phyloP scores from a whole-genome alignment of 2,888 invertebrate species.

The Oxyscelio sp. region DNA sequence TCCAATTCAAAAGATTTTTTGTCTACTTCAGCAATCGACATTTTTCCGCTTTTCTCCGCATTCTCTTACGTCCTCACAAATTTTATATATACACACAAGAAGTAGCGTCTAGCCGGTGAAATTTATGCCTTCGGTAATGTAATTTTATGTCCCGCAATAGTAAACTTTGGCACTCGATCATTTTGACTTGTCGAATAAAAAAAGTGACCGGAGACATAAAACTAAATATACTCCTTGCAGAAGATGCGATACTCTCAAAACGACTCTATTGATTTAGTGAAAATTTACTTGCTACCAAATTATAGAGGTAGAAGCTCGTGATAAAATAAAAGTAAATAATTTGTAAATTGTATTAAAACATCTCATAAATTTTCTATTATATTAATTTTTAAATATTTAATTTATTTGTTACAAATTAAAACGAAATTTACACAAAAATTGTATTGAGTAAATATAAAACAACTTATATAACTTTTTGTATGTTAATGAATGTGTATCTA shows the following conservation, averaged over 20 bases:
- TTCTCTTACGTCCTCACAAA: slow-evolving; percentile 2
- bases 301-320: too few relatives aligned
- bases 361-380: too few relatives aligned
- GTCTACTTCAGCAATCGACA: slow-evolving; percentile 20
- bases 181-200: slow-evolving; percentile 36
- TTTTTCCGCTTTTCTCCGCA: slow-evolving; percentile 14
- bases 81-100: slow-evolving; percentile 13
- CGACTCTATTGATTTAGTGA: slow-evolving; percentile 15
- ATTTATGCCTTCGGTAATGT: slow-evolving; percentile 42
- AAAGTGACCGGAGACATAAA: slow-evolving; percentile 27
- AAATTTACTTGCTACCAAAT: too few relatives aligned
- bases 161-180: slow-evolving; percentile 49
- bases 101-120: slow-evolving; percentile 17
- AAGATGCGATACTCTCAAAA: slow-evolving; percentile 8
- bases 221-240: slow-evolving; percentile 34
- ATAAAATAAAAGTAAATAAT: too few relatives aligned
- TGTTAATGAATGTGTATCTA: too few relatives aligned
- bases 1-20: slow-evolving; percentile 20
- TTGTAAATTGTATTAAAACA: too few relatives aligned
- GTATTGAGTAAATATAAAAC: too few relatives aligned
- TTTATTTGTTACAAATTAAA: too few relatives aligned
- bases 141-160: slow-evolving; percentile 45
- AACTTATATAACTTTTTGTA: too few relatives aligned
- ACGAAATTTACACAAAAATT: too few relatives aligned
- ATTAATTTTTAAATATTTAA: too few relatives aligned